A percentile compares a stretch with the other conserved stretches of the same genome.
phyloP scores from a whole-genome alignment of 2,113 vertebrate genomes.

The Tricholaema leucomelas region DNA sequence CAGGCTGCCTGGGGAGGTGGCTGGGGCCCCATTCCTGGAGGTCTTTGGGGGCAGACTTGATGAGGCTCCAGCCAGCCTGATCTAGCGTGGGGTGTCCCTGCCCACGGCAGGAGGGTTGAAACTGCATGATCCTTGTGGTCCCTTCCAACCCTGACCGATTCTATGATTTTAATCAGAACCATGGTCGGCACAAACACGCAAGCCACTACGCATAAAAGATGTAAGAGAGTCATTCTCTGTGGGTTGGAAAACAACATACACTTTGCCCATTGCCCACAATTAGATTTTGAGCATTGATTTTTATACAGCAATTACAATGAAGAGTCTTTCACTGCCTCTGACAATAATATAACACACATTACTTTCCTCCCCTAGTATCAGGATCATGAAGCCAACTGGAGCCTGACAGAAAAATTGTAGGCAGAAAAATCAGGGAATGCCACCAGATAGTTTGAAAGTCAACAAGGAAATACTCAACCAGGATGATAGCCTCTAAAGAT shows the following conservation, averaged over 20 bases:
- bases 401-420: background rate
- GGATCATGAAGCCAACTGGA: background rate
- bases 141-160: too few relatives aligned
- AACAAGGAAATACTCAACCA: background rate
- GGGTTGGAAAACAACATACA: background rate
- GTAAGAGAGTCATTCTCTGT: background rate
- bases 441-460: background rate
- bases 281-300: background rate
- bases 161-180: background rate
- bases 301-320: background rate
- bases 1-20: too few relatives aligned
- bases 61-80: too few relatives aligned
- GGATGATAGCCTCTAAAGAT: background rate
- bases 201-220: background rate
- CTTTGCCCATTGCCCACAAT: background rate
- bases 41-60: too few relatives aligned
- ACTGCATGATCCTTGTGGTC: too few relatives aligned
- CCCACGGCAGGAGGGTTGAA: too few relatives aligned
- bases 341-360: background rate
- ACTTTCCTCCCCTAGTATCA: background rate
- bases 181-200: background rate
- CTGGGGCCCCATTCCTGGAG: too few relatives aligned
- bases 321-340: background rate
- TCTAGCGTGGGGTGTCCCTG: too few relatives aligned
- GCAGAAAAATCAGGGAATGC: background rate